Percentiles rank a stretch among this genome's conserved stretches.
phyloP scores from a whole-genome alignment of 2,113 vertebrate species.

The Sterrhoptilus dennistouni region DNA sequence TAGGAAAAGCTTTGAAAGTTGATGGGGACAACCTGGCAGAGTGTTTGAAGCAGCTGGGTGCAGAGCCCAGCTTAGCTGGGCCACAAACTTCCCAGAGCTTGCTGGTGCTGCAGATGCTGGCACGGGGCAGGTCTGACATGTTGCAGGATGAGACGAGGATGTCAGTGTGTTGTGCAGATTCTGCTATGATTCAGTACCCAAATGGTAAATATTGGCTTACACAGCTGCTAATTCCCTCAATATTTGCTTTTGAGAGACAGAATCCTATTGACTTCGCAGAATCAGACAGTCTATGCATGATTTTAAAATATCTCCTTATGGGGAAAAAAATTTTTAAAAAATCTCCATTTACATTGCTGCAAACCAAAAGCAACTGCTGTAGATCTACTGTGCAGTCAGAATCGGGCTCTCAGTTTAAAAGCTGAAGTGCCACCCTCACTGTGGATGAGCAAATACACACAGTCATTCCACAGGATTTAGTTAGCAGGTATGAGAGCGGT shows the following conservation, averaged over 20 bases:
- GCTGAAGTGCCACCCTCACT: not conserved
- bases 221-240: not conserved
- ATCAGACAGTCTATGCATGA: not conserved
- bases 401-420: not conserved
- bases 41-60: not conserved
- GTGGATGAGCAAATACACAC: rapidly evolving
- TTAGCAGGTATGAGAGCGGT: rapidly evolving
- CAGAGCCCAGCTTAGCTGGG: not conserved
- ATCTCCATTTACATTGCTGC: not conserved
- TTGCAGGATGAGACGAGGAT: not conserved
- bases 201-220: not conserved
- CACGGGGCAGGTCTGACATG: not conserved
- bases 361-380: not conserved
- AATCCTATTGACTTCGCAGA: not conserved
- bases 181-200: not conserved
- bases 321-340: not conserved
- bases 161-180: not conserved
- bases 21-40: not conserved
- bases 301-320: not conserved
- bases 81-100: not conserved
- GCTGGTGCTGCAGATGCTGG: rapidly evolving
- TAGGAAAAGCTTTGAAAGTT: not conserved
- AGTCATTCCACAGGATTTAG: not conserved
- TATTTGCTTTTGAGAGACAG: conserved; percentile 10
- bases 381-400: not conserved